These are phyloP conservation scores for Therioaphis trifolii DNA, from an alignment of 2,888 invertebrate genomes.

Conservation along the genomic window DNA sequence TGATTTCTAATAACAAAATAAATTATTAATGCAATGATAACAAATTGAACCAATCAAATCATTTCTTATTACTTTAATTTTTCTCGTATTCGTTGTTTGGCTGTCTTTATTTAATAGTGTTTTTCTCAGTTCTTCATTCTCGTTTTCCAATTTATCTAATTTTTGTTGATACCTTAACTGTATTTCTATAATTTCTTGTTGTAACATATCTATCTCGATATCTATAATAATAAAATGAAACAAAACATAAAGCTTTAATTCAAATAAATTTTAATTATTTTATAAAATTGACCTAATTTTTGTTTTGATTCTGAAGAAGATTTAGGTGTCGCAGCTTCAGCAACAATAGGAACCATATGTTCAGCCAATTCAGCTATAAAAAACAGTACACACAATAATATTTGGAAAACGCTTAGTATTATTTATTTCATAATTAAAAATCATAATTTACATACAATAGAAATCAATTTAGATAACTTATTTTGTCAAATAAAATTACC, in stretches of 20 bases:
- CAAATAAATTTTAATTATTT: background rate
- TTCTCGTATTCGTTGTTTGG: conserved; percentile 69
- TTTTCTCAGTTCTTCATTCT: conserved; percentile 93
- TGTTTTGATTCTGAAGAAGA: conserved; percentile 27
- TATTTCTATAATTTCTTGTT: conserved; percentile 72
- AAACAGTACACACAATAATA: too few relatives aligned
- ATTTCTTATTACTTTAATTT: conserved; percentile 73
- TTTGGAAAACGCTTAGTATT: too few relatives aligned
- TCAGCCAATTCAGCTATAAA: too few relatives aligned
- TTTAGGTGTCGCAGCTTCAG: conserved; percentile 36
- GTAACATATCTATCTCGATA: too few relatives aligned
- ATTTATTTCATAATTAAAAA: too few relatives aligned
- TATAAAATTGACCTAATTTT: conserved; percentile 32
- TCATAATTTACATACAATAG: too few relatives aligned
- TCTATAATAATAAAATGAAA: background rate
- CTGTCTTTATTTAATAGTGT: conserved; percentile 81
- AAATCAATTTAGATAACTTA: too few relatives aligned
- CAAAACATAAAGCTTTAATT: background rate
- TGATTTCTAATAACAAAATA: conserved; percentile 77
- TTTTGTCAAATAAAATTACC: too few relatives aligned
- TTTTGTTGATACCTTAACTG: conserved; percentile 97
- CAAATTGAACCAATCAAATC: background rate
- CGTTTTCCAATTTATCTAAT: conserved; percentile 92
- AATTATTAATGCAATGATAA: background rate
- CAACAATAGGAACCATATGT: too few relatives aligned